Evolutionary conservation across 30 jellyfish, hydroid and myxozoan genomes (phyloP).

Genomic region (Hydra vulgaris): DNA sequence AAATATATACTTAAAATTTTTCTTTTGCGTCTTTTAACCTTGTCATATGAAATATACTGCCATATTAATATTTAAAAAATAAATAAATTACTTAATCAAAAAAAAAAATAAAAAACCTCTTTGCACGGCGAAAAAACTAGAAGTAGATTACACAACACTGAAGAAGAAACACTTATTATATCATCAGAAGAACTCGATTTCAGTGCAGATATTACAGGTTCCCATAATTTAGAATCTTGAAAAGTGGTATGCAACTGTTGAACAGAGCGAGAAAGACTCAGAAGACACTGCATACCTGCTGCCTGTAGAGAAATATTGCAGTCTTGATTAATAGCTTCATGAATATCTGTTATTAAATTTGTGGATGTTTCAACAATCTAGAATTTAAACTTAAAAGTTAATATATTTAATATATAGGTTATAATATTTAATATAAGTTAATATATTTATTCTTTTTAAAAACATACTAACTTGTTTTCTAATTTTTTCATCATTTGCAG

Average conservation of each 20-base stretch:
- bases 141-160: conserved; percentile 71
- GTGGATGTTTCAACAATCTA: conserved; percentile 71
- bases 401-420: not conserved
- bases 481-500: conserved; percentile 90
- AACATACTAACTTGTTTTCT: conserved; percentile 51
- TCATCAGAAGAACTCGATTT: conserved; percentile 60
- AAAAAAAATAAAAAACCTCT: too few species aligned
- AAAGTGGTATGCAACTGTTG: conserved; percentile 80
- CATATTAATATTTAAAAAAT: too few species aligned
- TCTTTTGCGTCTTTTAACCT: too few species aligned
- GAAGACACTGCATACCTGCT: conserved; percentile 72
- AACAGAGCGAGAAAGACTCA: conserved; percentile 86
- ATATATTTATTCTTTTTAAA: not conserved
- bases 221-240: conserved; percentile 76
- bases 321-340: conserved; percentile 46
- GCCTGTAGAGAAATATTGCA: conserved; percentile 48
- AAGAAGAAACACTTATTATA: conserved; percentile 63
- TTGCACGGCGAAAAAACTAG: conserved; percentile 85
- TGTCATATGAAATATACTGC: too few species aligned
- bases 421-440: too few species aligned
- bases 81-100: too few species aligned
- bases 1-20: too few species aligned
- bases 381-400: too few species aligned
- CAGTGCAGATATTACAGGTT: conserved; percentile 55
- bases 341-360: conserved; percentile 38